Percentiles rank a stretch among this genome's conserved stretches.
Evolutionary conservation across 2,888 invertebrate genomes (phyloP).

Genomic region (Harpagoxenus sublaevis): DNA sequence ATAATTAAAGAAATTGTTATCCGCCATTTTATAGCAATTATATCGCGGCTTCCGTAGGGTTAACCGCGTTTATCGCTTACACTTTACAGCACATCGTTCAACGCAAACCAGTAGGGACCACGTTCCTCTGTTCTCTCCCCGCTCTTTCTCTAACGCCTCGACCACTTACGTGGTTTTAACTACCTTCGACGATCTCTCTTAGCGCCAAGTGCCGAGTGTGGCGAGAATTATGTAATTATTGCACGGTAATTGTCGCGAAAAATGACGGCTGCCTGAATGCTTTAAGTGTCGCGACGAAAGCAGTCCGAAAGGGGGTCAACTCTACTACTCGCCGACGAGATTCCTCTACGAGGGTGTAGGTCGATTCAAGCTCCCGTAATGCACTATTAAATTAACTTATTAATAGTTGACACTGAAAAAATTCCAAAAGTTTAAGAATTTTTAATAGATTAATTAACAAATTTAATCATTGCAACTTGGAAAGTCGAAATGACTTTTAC

Average conservation of each 20-base stretch:
- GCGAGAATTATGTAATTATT: constrained; percentile 85
- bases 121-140: background rate
- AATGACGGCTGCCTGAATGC: constrained; percentile 72
- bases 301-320: constrained; percentile 65
- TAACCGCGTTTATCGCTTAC: constrained; percentile 24
- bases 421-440: background rate
- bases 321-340: constrained; percentile 52
- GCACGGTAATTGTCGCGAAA: constrained; percentile 82
- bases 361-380: background rate
- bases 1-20: background rate
- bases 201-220: constrained; percentile 73
- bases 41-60: background rate
- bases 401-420: background rate
- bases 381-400: constrained; percentile 9
- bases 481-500: background rate
- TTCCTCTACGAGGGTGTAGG: background rate
- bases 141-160: constrained; percentile 24
- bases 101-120: background rate
- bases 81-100: constrained; percentile 5
- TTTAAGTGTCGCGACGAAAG: constrained; percentile 65
- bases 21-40: background rate
- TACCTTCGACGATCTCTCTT: constrained; percentile 46
- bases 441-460: background rate
- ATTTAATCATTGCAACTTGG: background rate
- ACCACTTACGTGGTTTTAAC: constrained; percentile 43